Evolutionary conservation across 2,888 invertebrate genomes (phyloP).

Genomic region (Idaea dimidiata): DNA sequence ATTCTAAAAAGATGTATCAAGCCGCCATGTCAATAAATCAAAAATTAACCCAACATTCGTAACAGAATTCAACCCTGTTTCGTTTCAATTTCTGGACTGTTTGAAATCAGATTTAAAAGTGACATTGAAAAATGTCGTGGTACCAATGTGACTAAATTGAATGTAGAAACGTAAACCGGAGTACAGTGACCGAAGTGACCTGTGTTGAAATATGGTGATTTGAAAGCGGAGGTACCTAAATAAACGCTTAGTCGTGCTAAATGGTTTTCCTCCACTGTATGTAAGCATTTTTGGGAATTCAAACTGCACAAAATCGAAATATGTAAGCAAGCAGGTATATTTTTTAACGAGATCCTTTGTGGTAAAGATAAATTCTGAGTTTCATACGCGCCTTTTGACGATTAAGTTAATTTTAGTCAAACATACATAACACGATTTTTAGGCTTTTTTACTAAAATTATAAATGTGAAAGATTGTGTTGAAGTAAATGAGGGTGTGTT

Average conservation of each 20-base stretch:
- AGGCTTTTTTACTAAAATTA: too few species aligned
- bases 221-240: neutral
- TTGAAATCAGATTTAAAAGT: constrained; percentile 26
- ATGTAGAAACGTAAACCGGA: constrained; percentile 21
- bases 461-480: too few species aligned
- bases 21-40: constrained; percentile 8
- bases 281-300: too few species aligned
- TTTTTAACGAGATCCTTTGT: too few species aligned
- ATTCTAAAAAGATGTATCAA: too few species aligned
- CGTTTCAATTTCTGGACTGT: constrained; percentile 1
- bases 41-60: constrained; percentile 5
- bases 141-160: constrained; percentile 29
- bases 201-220: neutral
- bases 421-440: too few species aligned
- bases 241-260: neutral
- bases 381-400: too few species aligned
- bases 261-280: neutral
- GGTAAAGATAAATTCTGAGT: too few species aligned
- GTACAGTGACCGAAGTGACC: neutral
- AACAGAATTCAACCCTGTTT: neutral
- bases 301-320: too few species aligned
- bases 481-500: too few species aligned
- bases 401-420: too few species aligned
- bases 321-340: too few species aligned
- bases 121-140: constrained; percentile 32